Evolutionary conservation across 2,113 vertebrate species (phyloP), one percentile per base, ranked within the genome.

Genomic region (Colinus virginianus): DNA sequence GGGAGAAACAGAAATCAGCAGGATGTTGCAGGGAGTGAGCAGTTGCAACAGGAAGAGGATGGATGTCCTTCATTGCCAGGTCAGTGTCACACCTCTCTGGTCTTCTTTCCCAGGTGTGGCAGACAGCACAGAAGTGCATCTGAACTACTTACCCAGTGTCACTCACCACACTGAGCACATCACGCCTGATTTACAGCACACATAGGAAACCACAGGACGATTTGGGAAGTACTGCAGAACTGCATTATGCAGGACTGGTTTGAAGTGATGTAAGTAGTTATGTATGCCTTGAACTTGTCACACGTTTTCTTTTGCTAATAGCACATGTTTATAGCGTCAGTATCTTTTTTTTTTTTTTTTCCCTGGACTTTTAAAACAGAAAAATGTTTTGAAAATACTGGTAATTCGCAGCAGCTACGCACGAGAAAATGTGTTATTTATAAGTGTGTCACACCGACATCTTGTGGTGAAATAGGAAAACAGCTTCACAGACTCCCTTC

Each of bases 291-390:
- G 17, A 17, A 2, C 11, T 20, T 23, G 6, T 3, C 76, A 18
- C 1, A 26, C 42, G 30, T 18, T 25, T 9, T 14, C 12, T 19
- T 30, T n/a, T 8, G 11, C 63, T 42, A 15, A 15, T 26, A 1
- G 3, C n/a, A 22, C 10, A 2, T 11, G 5, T 7, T 28, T 51
- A 21, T 0, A 10, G 15, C 6, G 9, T 7, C 32, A 16, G 0
- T 4, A 2, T 3, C 1, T 34, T 55, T 28, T 15, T 53, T 28
- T 17, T 10, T 55, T 32, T 36, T 38, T 25, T 15, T 9, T 6
- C 10, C 16, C 26, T 28, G 26, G 49, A 8, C 49, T 9, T 36
- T 26, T 4, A 7, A 5, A 58, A 53, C 5, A 13, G 55, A 9
- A 42, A 7, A 9, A 5, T 7, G 40, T 22, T 15, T 40, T 40